Evolutionary conservation across 2,888 invertebrate species (phyloP).

Genomic region (Caradrina clavipalpis): DNA sequence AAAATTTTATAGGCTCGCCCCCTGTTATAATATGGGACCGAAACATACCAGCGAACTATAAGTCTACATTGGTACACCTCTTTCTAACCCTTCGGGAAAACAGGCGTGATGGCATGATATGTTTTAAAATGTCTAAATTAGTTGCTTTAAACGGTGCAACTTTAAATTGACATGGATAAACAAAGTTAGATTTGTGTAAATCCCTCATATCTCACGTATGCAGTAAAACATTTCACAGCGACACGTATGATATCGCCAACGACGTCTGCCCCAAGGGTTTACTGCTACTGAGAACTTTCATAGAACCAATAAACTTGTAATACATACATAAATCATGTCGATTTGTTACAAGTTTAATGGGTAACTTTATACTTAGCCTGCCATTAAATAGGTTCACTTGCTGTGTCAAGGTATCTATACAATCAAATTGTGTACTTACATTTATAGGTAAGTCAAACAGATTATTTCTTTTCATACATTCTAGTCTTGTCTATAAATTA

Average conservation of each 20-base stretch:
- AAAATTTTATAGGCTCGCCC: too few relatives aligned
- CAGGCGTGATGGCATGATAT: too few relatives aligned
- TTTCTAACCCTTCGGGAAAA: too few relatives aligned
- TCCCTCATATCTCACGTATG: slow-evolving; percentile 30
- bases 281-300: slow-evolving; percentile 68
- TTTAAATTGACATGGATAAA: slow-evolving; percentile 20
- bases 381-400: slow-evolving; percentile 53
- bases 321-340: slow-evolving; percentile 74
- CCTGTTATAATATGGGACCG: too few relatives aligned
- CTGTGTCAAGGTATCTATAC: slow-evolving; percentile 4
- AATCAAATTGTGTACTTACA: background rate
- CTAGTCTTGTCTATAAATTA: slow-evolving; percentile 40
- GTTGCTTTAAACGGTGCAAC: background rate
- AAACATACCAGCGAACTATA: too few relatives aligned
- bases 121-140: too few relatives aligned
- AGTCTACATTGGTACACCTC: too few relatives aligned
- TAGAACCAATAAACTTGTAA: slow-evolving; percentile 75
- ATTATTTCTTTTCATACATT: background rate
- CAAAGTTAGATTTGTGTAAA: slow-evolving; percentile 14
- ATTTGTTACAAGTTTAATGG: slow-evolving; percentile 73
- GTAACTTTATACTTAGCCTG: slow-evolving; percentile 35
- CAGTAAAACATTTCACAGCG: slow-evolving; percentile 68
- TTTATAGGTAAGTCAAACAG: slow-evolving; percentile 3
- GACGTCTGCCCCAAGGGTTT: slow-evolving; percentile 67
- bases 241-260: slow-evolving; percentile 68